Evolutionary conservation across 2,888 invertebrate genomes (phyloP), one percentile per base, ranked within the genome.

Genomic region (Rotaria magnacalcarata): DNA sequence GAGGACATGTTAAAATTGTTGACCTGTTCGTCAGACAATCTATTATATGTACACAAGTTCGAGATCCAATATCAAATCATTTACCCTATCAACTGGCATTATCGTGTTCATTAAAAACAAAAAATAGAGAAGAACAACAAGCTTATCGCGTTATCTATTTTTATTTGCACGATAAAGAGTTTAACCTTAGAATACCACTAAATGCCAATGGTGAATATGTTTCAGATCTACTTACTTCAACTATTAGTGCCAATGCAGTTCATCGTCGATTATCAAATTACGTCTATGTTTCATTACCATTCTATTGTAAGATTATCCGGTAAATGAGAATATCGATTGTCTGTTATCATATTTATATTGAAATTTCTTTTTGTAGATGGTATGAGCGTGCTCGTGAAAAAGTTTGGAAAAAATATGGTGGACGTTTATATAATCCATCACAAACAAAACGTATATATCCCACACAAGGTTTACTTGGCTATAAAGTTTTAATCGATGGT

Each of bases 401-500:
- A 52, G 85, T 75, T 19, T 86, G 74, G 47, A 58, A 80, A 67
- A 50, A 34, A 10, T 43, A 85, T 85, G 86, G 86, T 24, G 47
- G 47, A 47, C 43, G 19, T 19, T 50, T 58, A 24, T n/a, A 27
- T 50, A 75, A 74, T 50, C 41, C 75, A 10, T 50, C 80, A 14
- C 58, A 85, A 50, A 52, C 34, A 80, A 85, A 80, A 47, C 75
- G 84, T 58, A 34, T 43, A 24, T 52, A 60, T 52, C 84, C 84
- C 2, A 80, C 80, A 41, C 56, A 24, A 16, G 85, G 85, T 84
- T 56, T 86, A 21, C 19, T 86, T n/a, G 86, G 86, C 24, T 84
- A 86, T 84, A 86, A 86, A 84, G 85, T 84, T 24, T 50, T 86
- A 80, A 80, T 86, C 8, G 86, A 86, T 84, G 86, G 86, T 3